Conservation (phyloP, 2,888 invertebrate species). For the Sphaerophoria rueppellii region DNA sequence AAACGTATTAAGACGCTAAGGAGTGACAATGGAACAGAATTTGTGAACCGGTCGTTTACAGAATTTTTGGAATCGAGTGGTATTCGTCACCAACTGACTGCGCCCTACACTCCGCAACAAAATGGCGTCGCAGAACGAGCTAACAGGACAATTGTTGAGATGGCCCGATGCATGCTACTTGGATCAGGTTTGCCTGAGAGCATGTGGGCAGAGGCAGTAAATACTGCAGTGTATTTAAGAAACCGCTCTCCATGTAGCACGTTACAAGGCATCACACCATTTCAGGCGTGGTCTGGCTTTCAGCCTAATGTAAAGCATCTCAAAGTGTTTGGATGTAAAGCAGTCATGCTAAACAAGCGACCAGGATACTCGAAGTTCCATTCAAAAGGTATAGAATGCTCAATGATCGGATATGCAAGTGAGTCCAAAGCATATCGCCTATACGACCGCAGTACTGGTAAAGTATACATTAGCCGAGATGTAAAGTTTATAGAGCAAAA, state of each 20-base stretch:
- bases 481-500: neutral
- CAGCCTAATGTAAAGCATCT: conserved; percentile 23
- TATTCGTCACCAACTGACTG: conserved; percentile 33
- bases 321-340: conserved; percentile 26
- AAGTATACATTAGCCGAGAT: conserved; percentile 34
- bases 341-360: conserved; percentile 30
- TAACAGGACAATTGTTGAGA: neutral
- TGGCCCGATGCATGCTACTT: conserved; percentile 24
- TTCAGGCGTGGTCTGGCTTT: conserved; percentile 21
- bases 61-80: conserved; percentile 15
- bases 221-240: conserved; percentile 14
- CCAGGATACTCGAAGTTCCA: conserved; percentile 26
- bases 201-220: conserved; percentile 26
- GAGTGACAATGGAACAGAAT: conserved; percentile 39
- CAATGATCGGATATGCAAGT: conserved; percentile 10
- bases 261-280: conserved; percentile 19
- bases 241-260: conserved; percentile 26
- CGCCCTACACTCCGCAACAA: conserved; percentile 12
- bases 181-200: conserved; percentile 20
- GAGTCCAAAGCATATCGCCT: conserved; percentile 38
- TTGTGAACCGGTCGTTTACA: conserved; percentile 5
- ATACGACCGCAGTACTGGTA: conserved; percentile 21
- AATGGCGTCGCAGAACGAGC: conserved; percentile 22
- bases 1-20: conserved; percentile 44
- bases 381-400: conserved; percentile 8